Conservation (phyloP, 2,888 invertebrate species). For the Drosophila neutralis region DNA sequence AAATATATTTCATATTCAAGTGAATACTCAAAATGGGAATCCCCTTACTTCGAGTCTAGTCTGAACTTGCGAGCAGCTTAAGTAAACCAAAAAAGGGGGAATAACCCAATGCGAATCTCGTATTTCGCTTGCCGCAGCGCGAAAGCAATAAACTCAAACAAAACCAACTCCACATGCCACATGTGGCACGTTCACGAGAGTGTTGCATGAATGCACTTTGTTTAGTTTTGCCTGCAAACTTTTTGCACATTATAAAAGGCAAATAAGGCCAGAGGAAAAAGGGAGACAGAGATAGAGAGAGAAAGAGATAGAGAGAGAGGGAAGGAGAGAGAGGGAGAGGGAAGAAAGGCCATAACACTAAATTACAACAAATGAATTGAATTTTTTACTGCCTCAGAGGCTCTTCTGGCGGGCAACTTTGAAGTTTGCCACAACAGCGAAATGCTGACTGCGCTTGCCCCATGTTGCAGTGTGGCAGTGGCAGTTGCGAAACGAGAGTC, state of each 20-base stretch:
- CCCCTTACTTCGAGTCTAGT: neutral
- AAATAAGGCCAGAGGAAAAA: constrained; percentile 14
- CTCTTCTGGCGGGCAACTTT: constrained; percentile 26
- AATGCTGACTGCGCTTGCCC: constrained; percentile 3
- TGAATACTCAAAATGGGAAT: no score
- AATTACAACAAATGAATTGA: constrained; percentile 64
- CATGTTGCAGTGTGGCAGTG: constrained; percentile 23
- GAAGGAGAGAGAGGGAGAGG: neutral
- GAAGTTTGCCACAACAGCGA: constrained; percentile 27
- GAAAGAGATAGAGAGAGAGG: neutral
- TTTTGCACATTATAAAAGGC: constrained; percentile 58
- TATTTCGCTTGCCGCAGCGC: neutral
- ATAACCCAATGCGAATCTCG: neutral
- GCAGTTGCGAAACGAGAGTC: constrained; percentile 25
- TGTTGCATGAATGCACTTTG: constrained; percentile 26
- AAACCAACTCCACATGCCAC: constrained; percentile 19
- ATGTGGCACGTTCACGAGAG: constrained; percentile 9
- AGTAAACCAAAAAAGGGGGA: neutral
- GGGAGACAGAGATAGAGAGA: neutral
- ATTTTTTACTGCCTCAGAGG: constrained; percentile 28
- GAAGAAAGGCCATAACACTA: constrained; percentile 51
- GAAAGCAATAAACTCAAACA: neutral
- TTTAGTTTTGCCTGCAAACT: constrained; percentile 27
- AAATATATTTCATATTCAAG: neutral
- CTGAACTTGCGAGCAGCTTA: rapidly evolving